Conservation (phyloP, 2,113 vertebrate genomes). For the Donacobius atricapilla region DNA sequence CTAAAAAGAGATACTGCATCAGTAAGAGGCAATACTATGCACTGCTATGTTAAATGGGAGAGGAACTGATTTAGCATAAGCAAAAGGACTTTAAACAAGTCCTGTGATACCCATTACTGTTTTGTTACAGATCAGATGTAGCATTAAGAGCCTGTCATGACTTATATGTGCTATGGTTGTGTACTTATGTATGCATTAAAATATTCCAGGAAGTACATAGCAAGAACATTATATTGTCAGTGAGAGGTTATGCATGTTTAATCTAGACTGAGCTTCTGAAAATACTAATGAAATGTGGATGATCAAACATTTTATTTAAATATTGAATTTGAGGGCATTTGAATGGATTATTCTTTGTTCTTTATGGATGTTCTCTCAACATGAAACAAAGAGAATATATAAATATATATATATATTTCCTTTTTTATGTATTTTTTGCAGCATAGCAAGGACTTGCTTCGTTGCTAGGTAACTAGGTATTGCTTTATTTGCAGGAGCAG, state of each 20-base stretch:
- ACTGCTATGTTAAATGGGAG: neutral
- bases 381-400: constrained; percentile 34
- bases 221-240: constrained; percentile 9
- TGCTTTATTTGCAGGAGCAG: constrained; percentile 73
- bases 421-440: neutral
- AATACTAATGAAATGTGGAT: neutral
- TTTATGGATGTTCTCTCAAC: constrained; percentile 56
- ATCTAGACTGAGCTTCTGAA: neutral
- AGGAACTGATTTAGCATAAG: neutral
- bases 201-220: constrained; percentile 1
- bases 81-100: neutral
- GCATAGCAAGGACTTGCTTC: constrained; percentile 70
- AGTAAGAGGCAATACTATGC: neutral
- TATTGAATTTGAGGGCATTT: constrained; percentile 42
- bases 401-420: constrained; percentile 18
- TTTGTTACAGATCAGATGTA: neutral
- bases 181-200: neutral
- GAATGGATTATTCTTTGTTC: constrained; percentile 48
- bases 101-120: constrained; percentile 2
- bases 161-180: neutral
- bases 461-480: constrained; percentile 87
- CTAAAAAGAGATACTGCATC: neutral
- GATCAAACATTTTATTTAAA: constrained; percentile 34
- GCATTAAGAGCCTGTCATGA: neutral
- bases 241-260: constrained; percentile 28